Base-by-base conservation (phyloP, 2,888 invertebrate species). In the Lingula anatina region DNA sequence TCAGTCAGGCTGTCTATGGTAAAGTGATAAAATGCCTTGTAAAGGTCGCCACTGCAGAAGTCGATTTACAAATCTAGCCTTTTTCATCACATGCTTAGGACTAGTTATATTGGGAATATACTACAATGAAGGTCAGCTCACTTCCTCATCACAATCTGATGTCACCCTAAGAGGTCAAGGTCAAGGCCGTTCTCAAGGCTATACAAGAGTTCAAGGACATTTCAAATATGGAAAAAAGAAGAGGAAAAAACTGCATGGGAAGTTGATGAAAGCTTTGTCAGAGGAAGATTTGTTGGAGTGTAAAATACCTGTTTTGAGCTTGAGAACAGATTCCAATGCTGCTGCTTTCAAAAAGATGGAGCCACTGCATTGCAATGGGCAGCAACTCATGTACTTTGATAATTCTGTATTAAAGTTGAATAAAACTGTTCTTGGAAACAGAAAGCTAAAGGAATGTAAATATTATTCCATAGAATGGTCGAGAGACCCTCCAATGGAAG, bases 311-410 rank as follows among this genome's bases (percentile, higher is more conserved):
- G 54, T 44, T 28, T 50, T 66, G 28, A 59, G 61, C 40, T 49
- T 66, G 40, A 53, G 56, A 2, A 61, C 64, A 50, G 66, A 66
- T 45, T 53, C 62, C 7, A 59, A 63, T 15, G 56, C 59, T 40
- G 54, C 59, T 50, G 63, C 60, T 3, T 68, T 65, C 40, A 46
- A 60, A 43, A 25, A 44, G 2, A 47, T 66, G 56, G 51, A 52
- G 3, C 58, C 61, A 2, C 42, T 68, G 15, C 56, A 56, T 9
- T 68, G 68, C 45, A 53, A 56, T 5, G 56, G 57, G 2, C 47
- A 55, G 15, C 55, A 54, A 25, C 50, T 67, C 25, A 67, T 68
- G 45, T 59, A 54, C 45, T 15, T 61, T 3, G 51, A 57, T 12
- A 50, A 61, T 39, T 56, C 58, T 9, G 48, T 44, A 5, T 47